Conservation (phyloP, 2,113 vertebrate species). For the Telmatochromis bifrenatus region DNA sequence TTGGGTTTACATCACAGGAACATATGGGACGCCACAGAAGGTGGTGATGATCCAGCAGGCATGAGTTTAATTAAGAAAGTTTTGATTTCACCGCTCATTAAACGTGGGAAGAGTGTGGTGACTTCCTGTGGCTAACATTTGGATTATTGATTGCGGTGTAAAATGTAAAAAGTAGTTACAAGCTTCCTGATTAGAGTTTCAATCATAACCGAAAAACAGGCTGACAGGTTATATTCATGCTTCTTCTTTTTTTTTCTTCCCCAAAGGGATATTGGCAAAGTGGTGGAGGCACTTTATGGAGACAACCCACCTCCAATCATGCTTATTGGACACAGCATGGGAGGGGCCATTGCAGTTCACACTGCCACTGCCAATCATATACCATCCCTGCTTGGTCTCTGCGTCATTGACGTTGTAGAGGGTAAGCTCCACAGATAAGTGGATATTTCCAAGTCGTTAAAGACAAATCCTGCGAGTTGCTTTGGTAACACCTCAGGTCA, state of each 20-base stretch:
- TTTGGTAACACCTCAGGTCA: accelerated
- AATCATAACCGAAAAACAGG: background rate
- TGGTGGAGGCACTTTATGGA: slow-evolving; percentile 89
- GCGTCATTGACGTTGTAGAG: slow-evolving; percentile 98
- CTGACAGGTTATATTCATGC: background rate
- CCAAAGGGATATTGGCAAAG: slow-evolving; percentile 87
- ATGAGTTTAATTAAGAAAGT: background rate
- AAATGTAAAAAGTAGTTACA: background rate
- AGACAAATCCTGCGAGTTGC: background rate
- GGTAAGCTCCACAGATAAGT: slow-evolving; percentile 64
- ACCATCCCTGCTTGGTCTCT: slow-evolving; percentile 89
- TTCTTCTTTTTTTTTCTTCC: background rate
- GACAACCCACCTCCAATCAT: slow-evolving; percentile 91
- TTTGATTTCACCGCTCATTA: background rate
- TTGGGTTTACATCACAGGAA: background rate
- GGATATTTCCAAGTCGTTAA: background rate
- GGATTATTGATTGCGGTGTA: background rate
- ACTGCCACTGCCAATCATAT: slow-evolving; percentile 82
- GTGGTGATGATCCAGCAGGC: background rate
- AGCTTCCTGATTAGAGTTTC: background rate
- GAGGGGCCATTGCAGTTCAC: slow-evolving; percentile 94
- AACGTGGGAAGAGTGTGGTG: background rate
- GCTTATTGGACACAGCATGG: slow-evolving; percentile 98
- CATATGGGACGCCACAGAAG: background rate
- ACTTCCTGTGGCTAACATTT: background rate